A percentile compares a stretch with the other conserved stretches of the same genome.
phyloP scores from a whole-genome alignment of 2,113 vertebrate species.

The Athene noctua region DNA sequence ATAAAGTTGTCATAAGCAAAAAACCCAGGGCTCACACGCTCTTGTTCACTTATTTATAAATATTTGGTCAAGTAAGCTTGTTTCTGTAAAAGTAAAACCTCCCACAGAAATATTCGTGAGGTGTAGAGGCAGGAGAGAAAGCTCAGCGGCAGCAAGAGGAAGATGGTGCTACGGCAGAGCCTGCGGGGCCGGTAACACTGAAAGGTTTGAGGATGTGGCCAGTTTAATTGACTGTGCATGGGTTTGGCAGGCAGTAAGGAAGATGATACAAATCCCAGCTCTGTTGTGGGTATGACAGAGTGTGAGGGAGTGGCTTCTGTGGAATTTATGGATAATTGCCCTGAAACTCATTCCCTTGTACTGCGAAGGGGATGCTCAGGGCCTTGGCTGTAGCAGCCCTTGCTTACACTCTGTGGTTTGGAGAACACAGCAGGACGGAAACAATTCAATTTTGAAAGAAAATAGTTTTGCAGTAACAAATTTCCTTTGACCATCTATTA shows the following conservation, averaged over 20 bases:
- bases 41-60: background rate
- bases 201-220: background rate
- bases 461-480: background rate
- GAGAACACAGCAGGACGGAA: background rate
- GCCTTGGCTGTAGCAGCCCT: background rate
- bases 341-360: background rate
- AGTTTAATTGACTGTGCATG: rapidly evolving
- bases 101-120: background rate
- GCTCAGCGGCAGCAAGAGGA: background rate
- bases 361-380: background rate
- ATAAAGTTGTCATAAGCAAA: background rate
- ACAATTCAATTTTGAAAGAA: background rate
- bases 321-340: background rate
- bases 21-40: background rate
- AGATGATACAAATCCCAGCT: background rate
- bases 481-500: background rate
- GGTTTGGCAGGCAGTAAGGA: background rate
- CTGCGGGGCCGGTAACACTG: rapidly evolving
- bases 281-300: background rate
- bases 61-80: background rate
- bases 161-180: background rate
- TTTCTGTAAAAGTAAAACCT: background rate
- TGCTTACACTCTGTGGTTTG: background rate
- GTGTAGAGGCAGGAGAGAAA: background rate
- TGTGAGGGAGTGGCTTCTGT: background rate